Evolutionary conservation across 2,888 invertebrate genomes (phyloP).

Genomic region (Xylocampa areola): DNA sequence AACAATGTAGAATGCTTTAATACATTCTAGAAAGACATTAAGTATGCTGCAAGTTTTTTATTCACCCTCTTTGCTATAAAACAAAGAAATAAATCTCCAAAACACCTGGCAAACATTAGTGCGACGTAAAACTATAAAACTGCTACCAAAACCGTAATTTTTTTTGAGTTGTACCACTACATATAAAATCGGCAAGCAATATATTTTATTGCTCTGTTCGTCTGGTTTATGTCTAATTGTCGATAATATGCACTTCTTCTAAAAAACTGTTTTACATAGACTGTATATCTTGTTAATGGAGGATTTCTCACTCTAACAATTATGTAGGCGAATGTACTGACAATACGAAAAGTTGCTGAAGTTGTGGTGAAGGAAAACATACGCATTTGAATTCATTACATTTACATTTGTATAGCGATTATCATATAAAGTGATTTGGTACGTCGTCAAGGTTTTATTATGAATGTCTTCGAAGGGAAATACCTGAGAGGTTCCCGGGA

Average conservation of each 20-base stretch:
- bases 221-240: slow-evolving; percentile 45
- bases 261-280: slow-evolving; percentile 41
- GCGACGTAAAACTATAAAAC: slow-evolving; percentile 20
- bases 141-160: slow-evolving; percentile 17
- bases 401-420: slow-evolving; percentile 18
- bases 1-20: too few species aligned
- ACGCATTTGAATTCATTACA: slow-evolving; percentile 15
- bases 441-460: slow-evolving; percentile 14
- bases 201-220: slow-evolving; percentile 34
- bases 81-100: slow-evolving; percentile 10
- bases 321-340: slow-evolving; percentile 18
- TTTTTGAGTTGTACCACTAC: slow-evolving; percentile 23
- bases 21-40: too few species aligned
- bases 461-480: slow-evolving; percentile 8
- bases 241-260: slow-evolving; percentile 28
- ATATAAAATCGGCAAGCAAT: slow-evolving; percentile 15
- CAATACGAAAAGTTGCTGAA: slow-evolving; percentile 12
- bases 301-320: slow-evolving; percentile 42
- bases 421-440: slow-evolving; percentile 30
- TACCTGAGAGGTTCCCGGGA: not conserved
- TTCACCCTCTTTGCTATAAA: not conserved
- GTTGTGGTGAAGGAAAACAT: slow-evolving; percentile 8
- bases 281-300: slow-evolving; percentile 39
- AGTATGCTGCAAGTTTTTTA: not conserved
- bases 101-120: slow-evolving; percentile 14